Conservation (phyloP, 2,888 invertebrate species). For the Spodoptera picta region DNA sequence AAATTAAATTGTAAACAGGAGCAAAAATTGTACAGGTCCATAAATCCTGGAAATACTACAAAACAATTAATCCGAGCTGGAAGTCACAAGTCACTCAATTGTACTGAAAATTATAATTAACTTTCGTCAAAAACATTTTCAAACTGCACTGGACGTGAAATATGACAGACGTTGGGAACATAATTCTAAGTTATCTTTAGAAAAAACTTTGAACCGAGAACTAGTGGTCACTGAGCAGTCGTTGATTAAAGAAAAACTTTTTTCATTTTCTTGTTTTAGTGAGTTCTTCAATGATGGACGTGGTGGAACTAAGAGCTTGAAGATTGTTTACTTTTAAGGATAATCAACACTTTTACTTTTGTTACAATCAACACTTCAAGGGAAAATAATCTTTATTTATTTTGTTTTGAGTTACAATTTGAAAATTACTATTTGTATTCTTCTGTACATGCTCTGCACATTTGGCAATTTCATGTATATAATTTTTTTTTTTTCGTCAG, state of each 20-base stretch:
- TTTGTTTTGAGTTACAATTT: background rate
- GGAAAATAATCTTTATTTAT: background rate
- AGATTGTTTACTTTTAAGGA: slow-evolving; percentile 48
- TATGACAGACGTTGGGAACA: slow-evolving; percentile 48
- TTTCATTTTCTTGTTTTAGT: slow-evolving; percentile 71
- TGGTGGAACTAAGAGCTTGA: slow-evolving; percentile 53
- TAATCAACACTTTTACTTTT: slow-evolving; percentile 28
- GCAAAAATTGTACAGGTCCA: too few species aligned
- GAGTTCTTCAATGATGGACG: slow-evolving; percentile 63
- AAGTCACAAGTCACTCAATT: too few species aligned
- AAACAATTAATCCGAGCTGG: background rate
- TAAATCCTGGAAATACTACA: too few species aligned
- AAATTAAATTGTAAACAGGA: too few species aligned
- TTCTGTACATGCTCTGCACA: too few species aligned
- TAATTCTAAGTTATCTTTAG: slow-evolving; percentile 59
- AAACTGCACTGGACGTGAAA: slow-evolving; percentile 32
- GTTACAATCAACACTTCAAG: slow-evolving; percentile 12
- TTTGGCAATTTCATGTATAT: too few species aligned
- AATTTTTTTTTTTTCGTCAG: too few species aligned
- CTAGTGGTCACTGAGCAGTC: slow-evolving; percentile 63
- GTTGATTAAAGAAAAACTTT: slow-evolving; percentile 73
- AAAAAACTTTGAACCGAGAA: slow-evolving; percentile 60
- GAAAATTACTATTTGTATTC: background rate
- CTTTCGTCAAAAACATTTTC: slow-evolving; percentile 5
- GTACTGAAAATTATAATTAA: too few species aligned